Percentiles rank a stretch among this genome's conserved stretches.
Conservation (phyloP, 2,888 invertebrate species). For the Platycheirus albimanus region DNA sequence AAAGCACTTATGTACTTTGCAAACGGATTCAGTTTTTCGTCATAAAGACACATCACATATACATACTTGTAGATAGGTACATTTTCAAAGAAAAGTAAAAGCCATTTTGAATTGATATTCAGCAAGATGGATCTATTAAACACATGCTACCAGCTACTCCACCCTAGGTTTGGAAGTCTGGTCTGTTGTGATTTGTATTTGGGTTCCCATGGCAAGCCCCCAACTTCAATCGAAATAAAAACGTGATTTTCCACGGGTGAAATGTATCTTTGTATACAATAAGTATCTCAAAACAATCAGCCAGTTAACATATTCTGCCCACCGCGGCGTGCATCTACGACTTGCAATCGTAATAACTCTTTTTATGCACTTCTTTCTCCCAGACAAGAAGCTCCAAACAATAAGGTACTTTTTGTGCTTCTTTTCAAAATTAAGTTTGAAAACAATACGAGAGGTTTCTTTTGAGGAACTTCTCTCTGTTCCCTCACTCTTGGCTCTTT, state of each 20-base stretch:
- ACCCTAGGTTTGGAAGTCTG: no score
- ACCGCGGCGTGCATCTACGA: background rate
- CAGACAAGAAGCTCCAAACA: background rate
- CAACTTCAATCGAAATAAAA: constrained; percentile 13
- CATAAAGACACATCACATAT: background rate
- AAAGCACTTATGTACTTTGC: no score
- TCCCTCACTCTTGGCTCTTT: background rate
- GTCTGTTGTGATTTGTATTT: no score
- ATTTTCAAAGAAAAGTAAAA: constrained; percentile 48
- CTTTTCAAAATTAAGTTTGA: constrained; percentile 4
- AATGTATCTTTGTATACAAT: constrained; percentile 11
- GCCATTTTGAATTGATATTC: constrained; percentile 39
- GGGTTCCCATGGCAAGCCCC: constrained; percentile 50
- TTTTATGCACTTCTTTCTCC: constrained; percentile 8
- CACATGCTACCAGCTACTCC: background rate
- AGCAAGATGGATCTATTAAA: constrained; percentile 27
- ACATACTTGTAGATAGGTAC: constrained; percentile 14
- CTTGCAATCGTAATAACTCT: constrained; percentile 23
- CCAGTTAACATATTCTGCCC: constrained; percentile 18
- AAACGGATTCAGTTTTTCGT: constrained; percentile 20
- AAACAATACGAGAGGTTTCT: constrained; percentile 1
- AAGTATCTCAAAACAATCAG: background rate
- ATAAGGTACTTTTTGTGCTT: constrained; percentile 17
- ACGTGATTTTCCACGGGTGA: constrained; percentile 33
- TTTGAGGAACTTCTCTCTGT: no score